These are phyloP conservation scores for Eleginops maclovinus DNA, from an alignment of 2,113 vertebrate genomes.

Conservation along the genomic window DNA sequence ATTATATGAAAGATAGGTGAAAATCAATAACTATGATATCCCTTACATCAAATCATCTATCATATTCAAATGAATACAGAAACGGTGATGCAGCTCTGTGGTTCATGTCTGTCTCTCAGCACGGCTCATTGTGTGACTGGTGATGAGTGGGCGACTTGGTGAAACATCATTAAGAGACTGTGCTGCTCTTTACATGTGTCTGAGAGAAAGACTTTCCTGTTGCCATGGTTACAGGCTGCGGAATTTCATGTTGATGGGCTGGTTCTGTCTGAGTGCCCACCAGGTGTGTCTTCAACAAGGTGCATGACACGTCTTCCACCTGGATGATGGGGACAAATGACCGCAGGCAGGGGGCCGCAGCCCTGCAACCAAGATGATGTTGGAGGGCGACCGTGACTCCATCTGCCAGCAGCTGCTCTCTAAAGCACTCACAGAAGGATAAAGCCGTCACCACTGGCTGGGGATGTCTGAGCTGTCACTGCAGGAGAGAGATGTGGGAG, in stretches of 20 bases:
- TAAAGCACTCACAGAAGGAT: constrained; percentile 35
- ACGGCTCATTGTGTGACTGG: constrained; percentile 66
- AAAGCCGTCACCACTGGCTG: constrained; percentile 43
- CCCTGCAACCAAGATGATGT: not conserved
- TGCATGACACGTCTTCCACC: constrained; percentile 48
- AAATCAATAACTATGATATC: not conserved
- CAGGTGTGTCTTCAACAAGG: constrained; percentile 33
- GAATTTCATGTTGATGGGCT: constrained; percentile 64
- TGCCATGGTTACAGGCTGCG: constrained; percentile 84
- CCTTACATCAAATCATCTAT: not conserved
- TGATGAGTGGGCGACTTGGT: constrained; percentile 79
- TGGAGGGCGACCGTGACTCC: not conserved
- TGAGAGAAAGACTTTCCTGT: constrained; percentile 59
- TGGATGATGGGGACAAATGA: constrained; percentile 27
- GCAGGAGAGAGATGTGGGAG: constrained; percentile 31
- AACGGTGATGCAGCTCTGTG: not conserved
- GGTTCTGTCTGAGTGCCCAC: constrained; percentile 57
- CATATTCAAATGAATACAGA: not conserved
- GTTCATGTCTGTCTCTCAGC: constrained; percentile 36
- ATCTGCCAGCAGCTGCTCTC: constrained; percentile 8
- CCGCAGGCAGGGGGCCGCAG: not conserved
- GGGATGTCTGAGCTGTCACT: constrained; percentile 44
- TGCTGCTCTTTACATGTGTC: constrained; percentile 53
- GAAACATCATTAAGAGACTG: constrained; percentile 79
- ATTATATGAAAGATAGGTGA: not conserved